A percentile compares a stretch with the other conserved stretches of the same genome.
Conservation (phyloP, 2,797 vertebrate species). For the Thunnus albacares region DNA sequence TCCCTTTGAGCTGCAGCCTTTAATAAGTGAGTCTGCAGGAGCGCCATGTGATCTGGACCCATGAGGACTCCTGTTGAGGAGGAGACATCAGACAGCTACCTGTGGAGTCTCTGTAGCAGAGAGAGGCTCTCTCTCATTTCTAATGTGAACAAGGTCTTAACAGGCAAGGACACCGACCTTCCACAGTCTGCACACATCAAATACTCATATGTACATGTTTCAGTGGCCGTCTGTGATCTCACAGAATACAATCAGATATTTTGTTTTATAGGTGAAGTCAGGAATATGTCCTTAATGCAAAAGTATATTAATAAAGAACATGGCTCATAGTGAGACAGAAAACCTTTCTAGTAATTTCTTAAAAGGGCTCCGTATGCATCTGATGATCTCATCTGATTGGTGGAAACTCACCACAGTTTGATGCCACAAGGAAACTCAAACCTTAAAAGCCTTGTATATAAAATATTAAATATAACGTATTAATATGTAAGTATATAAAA, state of each 20-base stretch:
- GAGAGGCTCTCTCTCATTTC: slow-evolving; percentile 43
- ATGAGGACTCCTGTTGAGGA: slow-evolving; percentile 55
- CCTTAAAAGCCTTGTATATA: background rate
- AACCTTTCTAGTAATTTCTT: slow-evolving; percentile 2
- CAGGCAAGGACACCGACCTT: slow-evolving; percentile 51
- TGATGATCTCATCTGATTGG: background rate
- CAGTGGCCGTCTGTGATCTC: background rate
- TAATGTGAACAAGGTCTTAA: slow-evolving; percentile 57
- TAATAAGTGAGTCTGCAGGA: slow-evolving; percentile 70
- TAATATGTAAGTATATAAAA: too few species aligned
- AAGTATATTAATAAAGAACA: background rate
- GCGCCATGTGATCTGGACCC: slow-evolving; percentile 64
- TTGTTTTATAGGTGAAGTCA: slow-evolving; percentile 4
- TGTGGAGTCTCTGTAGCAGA: slow-evolving; percentile 62
- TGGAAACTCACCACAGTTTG: slow-evolving; percentile 6
- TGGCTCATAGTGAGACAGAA: background rate
- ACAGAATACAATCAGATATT: background rate
- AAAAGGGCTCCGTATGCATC: background rate
- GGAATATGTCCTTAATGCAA: background rate
- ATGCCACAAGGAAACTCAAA: background rate
- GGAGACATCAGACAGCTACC: slow-evolving; percentile 72
- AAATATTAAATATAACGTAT: background rate
- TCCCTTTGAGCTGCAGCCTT: slow-evolving; percentile 67
- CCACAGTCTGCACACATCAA: slow-evolving; percentile 16
- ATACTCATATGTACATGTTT: background rate